Conservation (phyloP, 1,140 invertebrate genomes). For the Philotrypesis tridentata region DNA sequence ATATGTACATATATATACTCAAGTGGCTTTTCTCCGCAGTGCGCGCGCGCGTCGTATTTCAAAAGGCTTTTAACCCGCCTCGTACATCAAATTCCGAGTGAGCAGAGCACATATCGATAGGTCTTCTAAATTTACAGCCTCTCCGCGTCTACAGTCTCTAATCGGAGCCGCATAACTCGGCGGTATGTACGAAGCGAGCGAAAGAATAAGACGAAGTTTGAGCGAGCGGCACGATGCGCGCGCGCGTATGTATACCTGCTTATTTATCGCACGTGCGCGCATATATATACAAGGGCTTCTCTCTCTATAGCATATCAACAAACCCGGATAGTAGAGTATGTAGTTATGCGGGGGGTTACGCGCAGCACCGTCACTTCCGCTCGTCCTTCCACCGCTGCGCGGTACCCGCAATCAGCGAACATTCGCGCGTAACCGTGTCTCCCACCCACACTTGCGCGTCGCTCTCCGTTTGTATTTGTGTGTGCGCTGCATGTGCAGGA, state of each 20-base stretch:
- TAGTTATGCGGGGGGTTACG: slow-evolving; percentile 13
- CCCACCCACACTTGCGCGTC: neutral
- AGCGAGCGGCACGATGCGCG: too few relatives aligned
- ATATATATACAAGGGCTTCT: neutral
- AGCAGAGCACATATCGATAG: neutral
- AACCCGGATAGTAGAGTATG: neutral
- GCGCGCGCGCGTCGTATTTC: slow-evolving; percentile 8
- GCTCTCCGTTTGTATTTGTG: neutral
- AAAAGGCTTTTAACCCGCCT: neutral
- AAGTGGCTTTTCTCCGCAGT: neutral
- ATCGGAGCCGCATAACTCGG: too few relatives aligned
- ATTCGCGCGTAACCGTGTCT: neutral
- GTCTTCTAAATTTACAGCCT: neutral
- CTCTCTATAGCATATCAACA: neutral
- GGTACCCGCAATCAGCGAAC: neutral
- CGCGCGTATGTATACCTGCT: slow-evolving; percentile 7
- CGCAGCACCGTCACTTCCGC: neutral
- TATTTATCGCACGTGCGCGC: neutral
- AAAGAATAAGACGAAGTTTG: too few relatives aligned
- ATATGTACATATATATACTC: neutral
- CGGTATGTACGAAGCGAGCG: too few relatives aligned
- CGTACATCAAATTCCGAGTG: neutral
- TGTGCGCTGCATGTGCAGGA: neutral
- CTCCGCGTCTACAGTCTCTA: neutral
- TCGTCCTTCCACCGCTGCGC: neutral